Evolutionary conservation across 2,113 vertebrate species (phyloP), one percentile per base, ranked within the genome.

Genomic region (Aspidoscelis tigris): DNA sequence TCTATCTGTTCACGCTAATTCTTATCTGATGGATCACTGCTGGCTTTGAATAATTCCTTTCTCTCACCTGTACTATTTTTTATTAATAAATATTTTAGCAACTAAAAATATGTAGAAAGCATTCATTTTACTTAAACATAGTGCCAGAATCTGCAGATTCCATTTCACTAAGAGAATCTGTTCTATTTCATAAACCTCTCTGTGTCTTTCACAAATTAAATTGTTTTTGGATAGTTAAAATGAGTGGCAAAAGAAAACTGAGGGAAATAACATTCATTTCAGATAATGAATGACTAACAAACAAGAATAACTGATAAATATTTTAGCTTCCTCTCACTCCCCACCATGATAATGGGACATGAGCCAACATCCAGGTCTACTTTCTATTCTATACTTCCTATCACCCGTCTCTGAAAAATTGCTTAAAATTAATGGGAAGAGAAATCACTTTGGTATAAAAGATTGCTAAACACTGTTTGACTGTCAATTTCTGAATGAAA

Each of bases 331-430:
- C n/a, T 77, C 70, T 78, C 41, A 61, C 75, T 70, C 53, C 12
- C 65, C 75, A 43, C 22, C 55, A 12, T 26, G 50, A 44, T 64
- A 43, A 7, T 84, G 26, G 26, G 65, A 41, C 39, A 58, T 61
- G 12, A 11, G 3, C 22, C 0, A 0, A 47, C 76, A 86, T 50
- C 39, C 80, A 1, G 1, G 85, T 33, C 20, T 47, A 77, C 68
- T 69, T 76, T 77, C 16, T 41, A 76, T 11, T 9, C 76, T 83
- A 76, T 76, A n/a, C 61, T 84, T 80, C 64, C 65, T 69, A 70
- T 64, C 58, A 64, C n/a, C 73, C 16, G 39, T 55, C 24, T 75
- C 61, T 64, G 4, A 68, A 24, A 41, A 61, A 61, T 61, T 61
- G 58, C 58, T 61, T 14, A 61, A 44, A 58, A 26, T 64, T 69